These are phyloP conservation scores for Gnatocerus cornutus DNA, from an alignment of 2,888 invertebrate genomes.

Conservation along the genomic window DNA sequence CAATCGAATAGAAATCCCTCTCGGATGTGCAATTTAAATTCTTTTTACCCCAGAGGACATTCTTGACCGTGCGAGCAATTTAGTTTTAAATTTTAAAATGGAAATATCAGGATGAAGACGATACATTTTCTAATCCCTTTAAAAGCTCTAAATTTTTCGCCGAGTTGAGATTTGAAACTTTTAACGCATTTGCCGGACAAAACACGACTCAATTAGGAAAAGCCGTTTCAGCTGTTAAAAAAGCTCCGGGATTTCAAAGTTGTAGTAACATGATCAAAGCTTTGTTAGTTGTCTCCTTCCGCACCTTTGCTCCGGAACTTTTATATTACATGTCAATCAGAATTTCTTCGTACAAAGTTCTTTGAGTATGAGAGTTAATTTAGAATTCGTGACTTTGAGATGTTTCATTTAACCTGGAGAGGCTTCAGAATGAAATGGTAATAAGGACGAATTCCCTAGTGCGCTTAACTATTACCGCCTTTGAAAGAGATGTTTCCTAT, in stretches of 20 bases:
- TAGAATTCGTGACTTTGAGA: constrained; percentile 28
- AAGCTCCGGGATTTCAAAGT: constrained; percentile 28
- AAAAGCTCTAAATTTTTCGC: background rate
- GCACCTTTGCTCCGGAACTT: constrained; percentile 30
- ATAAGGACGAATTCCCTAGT: constrained; percentile 31
- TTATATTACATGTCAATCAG: constrained; percentile 39
- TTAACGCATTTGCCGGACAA: constrained; percentile 1
- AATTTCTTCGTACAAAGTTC: constrained; percentile 17
- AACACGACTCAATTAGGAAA: constrained; percentile 30
- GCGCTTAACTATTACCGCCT: constrained; percentile 32
- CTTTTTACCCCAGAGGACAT: no score
- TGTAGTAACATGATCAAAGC: constrained; percentile 39
- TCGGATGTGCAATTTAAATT: no score
- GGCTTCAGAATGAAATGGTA: constrained; percentile 31
- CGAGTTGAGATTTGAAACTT: constrained; percentile 17
- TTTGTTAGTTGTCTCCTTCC: constrained; percentile 21
- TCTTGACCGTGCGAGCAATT: no score
- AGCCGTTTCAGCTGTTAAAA: constrained; percentile 18
- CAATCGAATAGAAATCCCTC: no score
- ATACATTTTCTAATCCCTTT: no score
- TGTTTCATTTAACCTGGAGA: constrained; percentile 25
- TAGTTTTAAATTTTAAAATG: no score
- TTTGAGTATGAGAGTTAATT: constrained; percentile 20
- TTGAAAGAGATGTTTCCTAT: constrained; percentile 32
- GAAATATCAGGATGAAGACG: no score